These are phyloP conservation scores for Pseudobourletiella spinata DNA, from an alignment of 1,140 invertebrate species.

Conservation along the genomic window DNA sequence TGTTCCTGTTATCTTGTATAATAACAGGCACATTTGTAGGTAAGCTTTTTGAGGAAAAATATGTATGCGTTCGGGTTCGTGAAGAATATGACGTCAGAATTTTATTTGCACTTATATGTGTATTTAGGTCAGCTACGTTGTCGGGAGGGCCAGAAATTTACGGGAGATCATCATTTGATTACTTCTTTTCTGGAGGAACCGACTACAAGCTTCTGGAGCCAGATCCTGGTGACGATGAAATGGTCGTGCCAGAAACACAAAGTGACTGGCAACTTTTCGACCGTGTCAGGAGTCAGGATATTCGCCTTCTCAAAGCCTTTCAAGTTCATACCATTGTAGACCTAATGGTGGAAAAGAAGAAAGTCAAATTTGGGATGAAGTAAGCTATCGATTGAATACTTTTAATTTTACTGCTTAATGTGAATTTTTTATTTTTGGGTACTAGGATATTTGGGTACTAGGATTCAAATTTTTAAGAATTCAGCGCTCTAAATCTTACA, in stretches of 20 bases:
- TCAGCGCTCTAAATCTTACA: too few relatives aligned
- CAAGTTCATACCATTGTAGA: constrained; percentile 69
- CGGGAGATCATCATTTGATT: constrained; percentile 53
- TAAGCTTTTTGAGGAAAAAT: too few relatives aligned
- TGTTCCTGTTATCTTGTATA: constrained; percentile 66
- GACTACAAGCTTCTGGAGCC: constrained; percentile 24
- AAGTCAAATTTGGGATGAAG: constrained; percentile 75
- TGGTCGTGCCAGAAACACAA: constrained; percentile 37
- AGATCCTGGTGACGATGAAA: constrained; percentile 38
- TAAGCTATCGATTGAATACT: too few relatives aligned
- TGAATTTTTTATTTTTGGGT: too few relatives aligned
- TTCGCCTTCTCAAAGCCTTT: constrained; percentile 59
- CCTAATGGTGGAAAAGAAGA: constrained; percentile 81
- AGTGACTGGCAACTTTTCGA: constrained; percentile 54
- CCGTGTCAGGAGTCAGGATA: constrained; percentile 57
- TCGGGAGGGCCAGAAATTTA: constrained; percentile 66
- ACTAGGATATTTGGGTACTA: too few relatives aligned
- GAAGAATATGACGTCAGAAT: too few relatives aligned
- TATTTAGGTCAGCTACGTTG: constrained; percentile 53
- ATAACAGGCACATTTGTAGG: constrained; percentile 61
- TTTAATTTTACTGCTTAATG: too few relatives aligned
- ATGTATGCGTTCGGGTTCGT: background rate
- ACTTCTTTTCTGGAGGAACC: constrained; percentile 42
- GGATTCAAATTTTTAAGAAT: too few relatives aligned
- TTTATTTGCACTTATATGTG: background rate